Percentiles rank a stretch among this genome's conserved stretches.
These are phyloP conservation scores for Nineta flava DNA, from an alignment of 2,888 invertebrate species.

Conservation along the genomic window DNA sequence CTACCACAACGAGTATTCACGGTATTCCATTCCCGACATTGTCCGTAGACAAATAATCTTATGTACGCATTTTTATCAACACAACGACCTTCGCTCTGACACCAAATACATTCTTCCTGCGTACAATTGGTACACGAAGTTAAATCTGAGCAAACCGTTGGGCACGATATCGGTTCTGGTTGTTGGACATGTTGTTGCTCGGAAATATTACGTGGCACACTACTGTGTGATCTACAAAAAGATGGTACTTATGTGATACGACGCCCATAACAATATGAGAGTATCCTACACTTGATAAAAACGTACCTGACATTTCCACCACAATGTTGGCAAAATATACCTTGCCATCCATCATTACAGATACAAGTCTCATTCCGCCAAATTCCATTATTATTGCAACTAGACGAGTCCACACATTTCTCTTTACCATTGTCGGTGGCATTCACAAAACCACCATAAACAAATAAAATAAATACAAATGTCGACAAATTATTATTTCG, in stretches of 20 bases:
- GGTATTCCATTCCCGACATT: slow-evolving; percentile 94
- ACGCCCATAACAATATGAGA: too few relatives aligned
- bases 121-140: slow-evolving; percentile 84
- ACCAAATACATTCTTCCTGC: slow-evolving; percentile 91
- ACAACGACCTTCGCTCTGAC: slow-evolving; percentile 73
- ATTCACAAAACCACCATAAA: slow-evolving; percentile 25
- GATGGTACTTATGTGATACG: too few relatives aligned
- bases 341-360: slow-evolving; percentile 88
- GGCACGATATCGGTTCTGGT: slow-evolving; percentile 39
- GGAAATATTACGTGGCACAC: slow-evolving; percentile 4
- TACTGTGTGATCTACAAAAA: slow-evolving; percentile 25
- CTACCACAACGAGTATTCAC: slow-evolving; percentile 28
- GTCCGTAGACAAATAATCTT: slow-evolving; percentile 91
- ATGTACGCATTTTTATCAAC: slow-evolving; percentile 96
- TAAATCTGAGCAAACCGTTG: slow-evolving; percentile 63
- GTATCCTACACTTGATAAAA: neutral
- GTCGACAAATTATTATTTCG: slow-evolving; percentile 47
- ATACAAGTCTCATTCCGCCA: slow-evolving; percentile 79
- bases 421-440: slow-evolving; percentile 13
- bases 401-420: slow-evolving; percentile 23
- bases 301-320: slow-evolving; percentile 84
- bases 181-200: neutral
- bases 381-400: slow-evolving; percentile 38
- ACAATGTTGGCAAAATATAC: slow-evolving; percentile 84
- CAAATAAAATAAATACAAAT: slow-evolving; percentile 24